Conservation (phyloP, 2,888 invertebrate genomes). For the Brenthis daphne region DNA sequence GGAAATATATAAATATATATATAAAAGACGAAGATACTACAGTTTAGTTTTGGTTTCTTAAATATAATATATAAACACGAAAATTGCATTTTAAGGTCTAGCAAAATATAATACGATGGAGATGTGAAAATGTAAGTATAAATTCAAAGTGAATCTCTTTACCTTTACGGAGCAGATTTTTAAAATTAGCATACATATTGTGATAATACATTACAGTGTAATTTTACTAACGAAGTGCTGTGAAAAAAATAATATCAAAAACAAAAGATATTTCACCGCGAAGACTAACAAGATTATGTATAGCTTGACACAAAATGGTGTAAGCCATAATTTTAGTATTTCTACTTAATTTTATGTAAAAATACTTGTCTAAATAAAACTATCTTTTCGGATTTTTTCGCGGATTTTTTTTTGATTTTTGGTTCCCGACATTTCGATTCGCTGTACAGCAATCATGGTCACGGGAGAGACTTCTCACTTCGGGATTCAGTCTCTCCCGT, state of each 20-base stretch:
- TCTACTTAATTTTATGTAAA: too few relatives aligned
- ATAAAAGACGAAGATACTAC: too few relatives aligned
- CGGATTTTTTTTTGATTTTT: too few relatives aligned
- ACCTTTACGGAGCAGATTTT: constrained; percentile 11
- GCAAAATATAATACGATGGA: not conserved
- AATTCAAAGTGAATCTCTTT: constrained; percentile 19
- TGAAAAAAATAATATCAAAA: constrained; percentile 20
- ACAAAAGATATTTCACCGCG: constrained; percentile 21
- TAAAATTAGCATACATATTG: constrained; percentile 28
- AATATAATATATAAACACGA: too few relatives aligned
- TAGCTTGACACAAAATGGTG: constrained; percentile 2
- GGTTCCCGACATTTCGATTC: too few relatives aligned
- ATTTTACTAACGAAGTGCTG: constrained; percentile 23
- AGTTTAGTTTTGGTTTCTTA: too few relatives aligned
- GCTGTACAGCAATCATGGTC: too few relatives aligned
- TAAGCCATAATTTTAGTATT: not conserved
- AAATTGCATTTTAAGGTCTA: not conserved
- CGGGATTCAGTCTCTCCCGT: too few relatives aligned
- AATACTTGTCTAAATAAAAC: too few relatives aligned
- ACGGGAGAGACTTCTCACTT: too few relatives aligned
- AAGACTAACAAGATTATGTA: constrained; percentile 11
- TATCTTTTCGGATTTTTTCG: too few relatives aligned
- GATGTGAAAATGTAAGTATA: constrained; percentile 8
- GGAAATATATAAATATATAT: too few relatives aligned
- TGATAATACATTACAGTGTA: constrained; percentile 23